These are phyloP conservation scores for Acipenser transmontanus DNA, from an alignment of 2,797 vertebrate species.

Conservation along the genomic window DNA sequence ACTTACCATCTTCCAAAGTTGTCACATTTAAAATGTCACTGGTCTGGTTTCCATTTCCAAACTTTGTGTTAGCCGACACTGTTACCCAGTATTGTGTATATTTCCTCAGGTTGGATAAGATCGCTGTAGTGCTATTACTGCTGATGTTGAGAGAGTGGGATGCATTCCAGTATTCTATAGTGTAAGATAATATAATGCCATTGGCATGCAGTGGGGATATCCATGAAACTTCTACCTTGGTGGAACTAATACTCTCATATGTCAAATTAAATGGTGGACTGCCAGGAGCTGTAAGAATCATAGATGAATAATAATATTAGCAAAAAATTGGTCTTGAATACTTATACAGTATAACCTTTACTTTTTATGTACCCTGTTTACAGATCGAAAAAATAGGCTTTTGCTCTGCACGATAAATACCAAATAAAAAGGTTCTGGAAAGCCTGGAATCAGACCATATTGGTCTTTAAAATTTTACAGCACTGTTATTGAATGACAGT, in stretches of 20 bases:
- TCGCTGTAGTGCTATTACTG: conserved; percentile 35
- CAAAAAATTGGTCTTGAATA: conserved; percentile 4
- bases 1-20: conserved; percentile 70
- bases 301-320: conserved; percentile 6
- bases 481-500: too few relatives aligned
- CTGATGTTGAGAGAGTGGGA: conserved; percentile 61
- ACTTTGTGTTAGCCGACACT: conserved; percentile 57
- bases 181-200: conserved; percentile 58
- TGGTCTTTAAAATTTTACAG: too few relatives aligned
- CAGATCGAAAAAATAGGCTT: not conserved
- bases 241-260: conserved; percentile 58
- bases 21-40: conserved; percentile 69
- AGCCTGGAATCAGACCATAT: too few relatives aligned
- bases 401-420: not conserved
- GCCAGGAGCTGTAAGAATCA: conserved; percentile 52
- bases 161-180: conserved; percentile 64
- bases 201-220: conserved; percentile 56
- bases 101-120: conserved; percentile 60
- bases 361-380: not conserved
- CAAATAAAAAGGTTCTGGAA: too few relatives aligned
- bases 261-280: conserved; percentile 54
- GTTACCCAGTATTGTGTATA: conserved; percentile 55
- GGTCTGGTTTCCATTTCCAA: conserved; percentile 63
- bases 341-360: conserved; percentile 5
- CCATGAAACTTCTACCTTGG: conserved; percentile 67